Evolutionary conservation across 2,888 invertebrate species (phyloP).

Genomic region (Acleris emargana): DNA sequence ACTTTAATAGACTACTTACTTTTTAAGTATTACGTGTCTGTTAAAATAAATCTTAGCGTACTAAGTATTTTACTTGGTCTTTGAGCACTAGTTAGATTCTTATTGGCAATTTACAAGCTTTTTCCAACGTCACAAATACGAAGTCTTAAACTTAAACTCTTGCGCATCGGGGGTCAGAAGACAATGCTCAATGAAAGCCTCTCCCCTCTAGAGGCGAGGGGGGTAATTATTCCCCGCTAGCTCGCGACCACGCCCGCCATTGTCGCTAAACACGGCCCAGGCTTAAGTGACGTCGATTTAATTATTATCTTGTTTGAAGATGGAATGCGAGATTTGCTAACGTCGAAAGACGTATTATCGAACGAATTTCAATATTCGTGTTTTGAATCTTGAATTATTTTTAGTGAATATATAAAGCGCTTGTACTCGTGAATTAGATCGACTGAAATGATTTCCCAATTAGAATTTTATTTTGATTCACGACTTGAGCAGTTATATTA

Average conservation of each 20-base stretch:
- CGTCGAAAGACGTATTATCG: not conserved
- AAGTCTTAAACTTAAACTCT: conserved; percentile 18
- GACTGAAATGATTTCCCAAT: too few relatives aligned
- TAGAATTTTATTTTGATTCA: too few relatives aligned
- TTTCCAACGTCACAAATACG: not conserved
- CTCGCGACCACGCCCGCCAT: conserved; percentile 77
- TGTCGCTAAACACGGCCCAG: conserved; percentile 71
- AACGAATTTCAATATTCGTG: too few relatives aligned
- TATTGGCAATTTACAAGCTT: not conserved
- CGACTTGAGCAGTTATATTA: too few relatives aligned
- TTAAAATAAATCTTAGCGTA: too few relatives aligned
- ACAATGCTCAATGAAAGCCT: conserved; percentile 75
- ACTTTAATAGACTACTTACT: too few relatives aligned
- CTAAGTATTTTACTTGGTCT: too few relatives aligned
- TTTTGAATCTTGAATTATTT: too few relatives aligned
- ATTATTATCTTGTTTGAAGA: conserved; percentile 36
- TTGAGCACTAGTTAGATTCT: not conserved
- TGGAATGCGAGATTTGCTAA: conserved; percentile 25
- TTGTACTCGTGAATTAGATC: too few relatives aligned
- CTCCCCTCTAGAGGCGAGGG: conserved; percentile 45
- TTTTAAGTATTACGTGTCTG: too few relatives aligned
- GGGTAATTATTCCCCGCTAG: conserved; percentile 76
- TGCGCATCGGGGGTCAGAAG: conserved; percentile 69
- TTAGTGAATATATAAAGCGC: too few relatives aligned
- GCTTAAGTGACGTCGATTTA: conserved; percentile 38